A percentile compares a stretch with the other conserved stretches of the same genome.
Conservation (phyloP, 2,888 invertebrate genomes). For the Physocephala rufipes region DNA sequence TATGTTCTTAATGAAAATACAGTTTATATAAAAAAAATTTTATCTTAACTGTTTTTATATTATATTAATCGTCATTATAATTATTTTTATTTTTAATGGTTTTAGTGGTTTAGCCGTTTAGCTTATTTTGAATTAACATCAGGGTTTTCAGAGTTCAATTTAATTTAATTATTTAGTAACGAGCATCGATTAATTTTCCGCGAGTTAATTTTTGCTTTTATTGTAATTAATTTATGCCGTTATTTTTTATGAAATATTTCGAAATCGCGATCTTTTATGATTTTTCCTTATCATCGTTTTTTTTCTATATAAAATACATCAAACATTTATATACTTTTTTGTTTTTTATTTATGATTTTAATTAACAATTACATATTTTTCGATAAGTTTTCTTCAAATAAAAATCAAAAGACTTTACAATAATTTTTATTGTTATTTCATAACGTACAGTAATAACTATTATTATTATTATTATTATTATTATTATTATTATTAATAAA, state of each 20-base stretch:
- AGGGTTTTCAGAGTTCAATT: background rate
- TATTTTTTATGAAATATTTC: background rate
- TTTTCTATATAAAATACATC: slow-evolving; percentile 46
- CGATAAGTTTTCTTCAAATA: too few species aligned
- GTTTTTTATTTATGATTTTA: slow-evolving; percentile 7
- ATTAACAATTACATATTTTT: slow-evolving; percentile 7
- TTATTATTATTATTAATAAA: slow-evolving; percentile 28
- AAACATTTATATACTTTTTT: slow-evolving; percentile 40
- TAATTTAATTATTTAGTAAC: background rate
- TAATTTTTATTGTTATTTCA: slow-evolving; percentile 33
- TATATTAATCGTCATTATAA: too few species aligned
- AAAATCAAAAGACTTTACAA: slow-evolving; percentile 25
- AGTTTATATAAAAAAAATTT: too few species aligned
- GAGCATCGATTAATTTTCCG: too few species aligned
- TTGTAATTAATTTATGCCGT: too few species aligned
- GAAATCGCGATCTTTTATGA: background rate
- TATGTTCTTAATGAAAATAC: too few species aligned
- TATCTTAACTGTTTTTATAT: too few species aligned
- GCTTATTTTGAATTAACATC: background rate
- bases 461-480: too few species aligned
- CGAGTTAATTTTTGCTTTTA: background rate
- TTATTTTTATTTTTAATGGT: background rate
- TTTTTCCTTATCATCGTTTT: slow-evolving; percentile 31
- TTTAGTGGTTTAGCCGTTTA: background rate
- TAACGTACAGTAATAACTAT: slow-evolving; percentile 16